A percentile compares a stretch with the other conserved stretches of the same genome.
Conservation (phyloP, 2,113 vertebrate species). For the Gavialis gangeticus region DNA sequence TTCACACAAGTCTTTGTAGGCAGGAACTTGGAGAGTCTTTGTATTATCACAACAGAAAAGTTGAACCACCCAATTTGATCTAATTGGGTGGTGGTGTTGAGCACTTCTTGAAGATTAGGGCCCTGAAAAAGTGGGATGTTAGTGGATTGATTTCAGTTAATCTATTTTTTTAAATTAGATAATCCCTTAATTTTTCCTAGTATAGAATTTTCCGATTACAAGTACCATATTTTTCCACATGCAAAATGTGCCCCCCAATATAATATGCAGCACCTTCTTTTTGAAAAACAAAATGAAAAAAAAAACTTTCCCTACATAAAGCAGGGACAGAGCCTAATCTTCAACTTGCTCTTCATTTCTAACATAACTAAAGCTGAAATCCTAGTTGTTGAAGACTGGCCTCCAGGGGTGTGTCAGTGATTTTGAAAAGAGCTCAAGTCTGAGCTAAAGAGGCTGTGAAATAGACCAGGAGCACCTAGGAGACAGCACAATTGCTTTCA, state of each 20-base stretch:
- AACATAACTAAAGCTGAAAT: too few relatives aligned
- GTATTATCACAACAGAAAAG: constrained; percentile 73
- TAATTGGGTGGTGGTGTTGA: constrained; percentile 61
- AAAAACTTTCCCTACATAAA: too few relatives aligned
- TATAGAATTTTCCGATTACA: neutral
- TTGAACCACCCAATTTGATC: constrained; percentile 70
- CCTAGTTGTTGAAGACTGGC: too few relatives aligned
- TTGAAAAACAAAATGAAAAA: neutral
- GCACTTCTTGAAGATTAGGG: constrained; percentile 35
- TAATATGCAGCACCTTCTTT: neutral
- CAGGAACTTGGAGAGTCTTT: constrained; percentile 72
- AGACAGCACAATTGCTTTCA: too few relatives aligned
- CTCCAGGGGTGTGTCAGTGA: too few relatives aligned
- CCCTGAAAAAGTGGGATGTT: constrained; percentile 19
- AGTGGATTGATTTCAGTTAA: too few relatives aligned
- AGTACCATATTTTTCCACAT: neutral
- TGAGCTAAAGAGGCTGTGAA: too few relatives aligned
- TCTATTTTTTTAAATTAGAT: too few relatives aligned
- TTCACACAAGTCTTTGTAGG: constrained; percentile 73
- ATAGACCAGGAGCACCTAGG: too few relatives aligned
- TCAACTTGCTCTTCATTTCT: too few relatives aligned
- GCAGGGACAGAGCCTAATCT: too few relatives aligned
- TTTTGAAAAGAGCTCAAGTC: too few relatives aligned
- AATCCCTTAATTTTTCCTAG: neutral
- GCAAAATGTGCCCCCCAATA: neutral